Evolutionary conservation across 2,113 vertebrate species (phyloP).

Genomic region (Rhea americana): DNA sequence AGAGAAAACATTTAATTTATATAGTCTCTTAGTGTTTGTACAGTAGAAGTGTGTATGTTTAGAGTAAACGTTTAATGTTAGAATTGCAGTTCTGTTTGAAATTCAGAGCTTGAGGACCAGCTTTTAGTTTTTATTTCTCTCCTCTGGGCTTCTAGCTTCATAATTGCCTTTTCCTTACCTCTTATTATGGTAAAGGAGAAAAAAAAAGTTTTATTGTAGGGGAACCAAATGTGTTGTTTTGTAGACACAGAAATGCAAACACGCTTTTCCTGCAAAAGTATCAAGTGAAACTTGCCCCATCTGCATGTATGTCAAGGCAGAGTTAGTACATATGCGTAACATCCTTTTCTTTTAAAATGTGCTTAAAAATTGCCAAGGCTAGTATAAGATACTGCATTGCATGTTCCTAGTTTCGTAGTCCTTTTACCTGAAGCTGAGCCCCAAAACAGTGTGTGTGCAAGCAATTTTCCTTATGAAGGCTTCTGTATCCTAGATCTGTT

Average conservation of each 20-base stretch:
- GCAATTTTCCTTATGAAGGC: not conserved
- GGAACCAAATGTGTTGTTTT: not conserved
- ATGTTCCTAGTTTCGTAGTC: not conserved
- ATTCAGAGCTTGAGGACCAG: not conserved
- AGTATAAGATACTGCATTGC: accelerated
- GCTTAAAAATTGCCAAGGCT: not conserved
- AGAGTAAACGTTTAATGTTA: not conserved
- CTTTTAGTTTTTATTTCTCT: not conserved
- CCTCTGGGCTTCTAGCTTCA: not conserved
- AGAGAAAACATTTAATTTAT: not conserved
- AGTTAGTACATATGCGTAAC: not conserved
- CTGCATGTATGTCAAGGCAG: not conserved
- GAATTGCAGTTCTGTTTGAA: not conserved
- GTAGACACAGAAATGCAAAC: not conserved
- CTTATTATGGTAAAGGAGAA: not conserved
- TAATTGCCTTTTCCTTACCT: not conserved
- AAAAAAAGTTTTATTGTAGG: not conserved
- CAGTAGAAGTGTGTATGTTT: not conserved
- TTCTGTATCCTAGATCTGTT: not conserved
- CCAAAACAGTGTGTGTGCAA: accelerated
- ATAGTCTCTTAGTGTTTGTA: not conserved
- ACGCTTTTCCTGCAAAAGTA: not conserved
- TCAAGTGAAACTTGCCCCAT: accelerated
- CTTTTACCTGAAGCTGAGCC: not conserved
- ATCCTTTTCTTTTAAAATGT: not conserved